phyloP scores from a whole-genome alignment of 2,113 vertebrate species.

The Caracal caracal region DNA sequence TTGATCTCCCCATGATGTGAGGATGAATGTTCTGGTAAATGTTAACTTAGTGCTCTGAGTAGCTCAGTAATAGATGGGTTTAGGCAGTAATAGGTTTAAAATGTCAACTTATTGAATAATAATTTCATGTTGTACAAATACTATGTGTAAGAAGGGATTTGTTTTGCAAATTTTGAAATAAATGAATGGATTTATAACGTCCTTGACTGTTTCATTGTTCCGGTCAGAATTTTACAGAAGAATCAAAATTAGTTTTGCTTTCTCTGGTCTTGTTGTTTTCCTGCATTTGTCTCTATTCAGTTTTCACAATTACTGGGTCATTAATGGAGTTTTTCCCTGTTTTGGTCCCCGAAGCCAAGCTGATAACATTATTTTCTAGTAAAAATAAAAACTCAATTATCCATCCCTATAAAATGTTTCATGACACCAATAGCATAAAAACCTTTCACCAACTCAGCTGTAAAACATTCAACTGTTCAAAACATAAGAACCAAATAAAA shows the following conservation, averaged over 20 bases:
- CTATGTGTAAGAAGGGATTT: conserved; percentile 89
- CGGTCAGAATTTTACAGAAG: conserved; percentile 81
- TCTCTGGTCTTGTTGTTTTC: conserved; percentile 68
- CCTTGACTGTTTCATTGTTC: conserved; percentile 87
- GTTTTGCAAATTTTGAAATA: conserved; percentile 92
- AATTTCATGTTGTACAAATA: conserved; percentile 91
- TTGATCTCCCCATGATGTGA: conserved; percentile 90
- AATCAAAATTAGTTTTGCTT: conserved; percentile 83
- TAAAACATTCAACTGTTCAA: conserved; percentile 75
- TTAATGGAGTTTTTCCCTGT: conserved; percentile 54
- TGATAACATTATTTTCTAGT: conserved; percentile 67
- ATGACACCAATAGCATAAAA: conserved; percentile 68
- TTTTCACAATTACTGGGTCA: conserved; percentile 63
- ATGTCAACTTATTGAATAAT: conserved; percentile 94
- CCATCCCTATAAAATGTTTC: conserved; percentile 76
- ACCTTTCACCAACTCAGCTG: conserved; percentile 64
- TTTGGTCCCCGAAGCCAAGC: conserved; percentile 65
- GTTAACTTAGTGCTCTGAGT: conserved; percentile 92
- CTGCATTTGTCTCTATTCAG: conserved; percentile 50
- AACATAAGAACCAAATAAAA: conserved; percentile 59
- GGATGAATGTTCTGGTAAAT: conserved; percentile 91
- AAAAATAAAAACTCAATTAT: conserved; percentile 71
- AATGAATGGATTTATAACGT: conserved; percentile 89
- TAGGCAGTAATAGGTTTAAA: conserved; percentile 91
- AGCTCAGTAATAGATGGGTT: conserved; percentile 92